Conservation (phyloP, 1,140 invertebrate species). For the Euwallacea similis region DNA sequence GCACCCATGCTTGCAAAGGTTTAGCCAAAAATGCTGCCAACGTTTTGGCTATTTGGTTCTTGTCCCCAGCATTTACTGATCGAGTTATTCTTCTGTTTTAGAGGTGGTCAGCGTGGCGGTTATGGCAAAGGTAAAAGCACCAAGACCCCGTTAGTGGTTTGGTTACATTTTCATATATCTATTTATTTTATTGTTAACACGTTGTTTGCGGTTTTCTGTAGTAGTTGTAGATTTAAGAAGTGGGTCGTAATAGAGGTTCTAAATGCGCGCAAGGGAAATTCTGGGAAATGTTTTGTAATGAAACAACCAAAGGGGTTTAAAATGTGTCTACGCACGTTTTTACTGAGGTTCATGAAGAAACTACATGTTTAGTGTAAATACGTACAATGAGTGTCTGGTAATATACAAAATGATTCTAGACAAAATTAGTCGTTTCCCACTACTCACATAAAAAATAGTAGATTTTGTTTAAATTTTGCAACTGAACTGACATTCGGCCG, state of each 20-base stretch:
- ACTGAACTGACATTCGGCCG: too few relatives aligned
- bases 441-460: too few relatives aligned
- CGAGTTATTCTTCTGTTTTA: slow-evolving; percentile 53
- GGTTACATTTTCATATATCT: slow-evolving; percentile 50
- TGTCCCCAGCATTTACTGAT: slow-evolving; percentile 48
- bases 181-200: slow-evolving; percentile 39
- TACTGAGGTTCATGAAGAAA: too few relatives aligned
- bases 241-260: neutral
- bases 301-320: too few relatives aligned
- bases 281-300: too few relatives aligned
- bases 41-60: slow-evolving; percentile 25
- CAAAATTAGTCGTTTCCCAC: too few relatives aligned
- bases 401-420: too few relatives aligned
- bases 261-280: neutral
- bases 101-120: slow-evolving; percentile 52
- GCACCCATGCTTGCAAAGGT: slow-evolving; percentile 1
- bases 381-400: too few relatives aligned
- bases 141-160: slow-evolving; percentile 36
- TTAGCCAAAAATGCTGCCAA: slow-evolving; percentile 22
- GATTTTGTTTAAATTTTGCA: too few relatives aligned
- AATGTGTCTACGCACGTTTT: too few relatives aligned
- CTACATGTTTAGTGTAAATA: too few relatives aligned
- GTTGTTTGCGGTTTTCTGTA: slow-evolving; percentile 3
- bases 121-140: slow-evolving; percentile 54
- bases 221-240: slow-evolving; percentile 7